phyloP scores from a whole-genome alignment of 2,797 vertebrate species.

The Cheirogaleus major region DNA sequence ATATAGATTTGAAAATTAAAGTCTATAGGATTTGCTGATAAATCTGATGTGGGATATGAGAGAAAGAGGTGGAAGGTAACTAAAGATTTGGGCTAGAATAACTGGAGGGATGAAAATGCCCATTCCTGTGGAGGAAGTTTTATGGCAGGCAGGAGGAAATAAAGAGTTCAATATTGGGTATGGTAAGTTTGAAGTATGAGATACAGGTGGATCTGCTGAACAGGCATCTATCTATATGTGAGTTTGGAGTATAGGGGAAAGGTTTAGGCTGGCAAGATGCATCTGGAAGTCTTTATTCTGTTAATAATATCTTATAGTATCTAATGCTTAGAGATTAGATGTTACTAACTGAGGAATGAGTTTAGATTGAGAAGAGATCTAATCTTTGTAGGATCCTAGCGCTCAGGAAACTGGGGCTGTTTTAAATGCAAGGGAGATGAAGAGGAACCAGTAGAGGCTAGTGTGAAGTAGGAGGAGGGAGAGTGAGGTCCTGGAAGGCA shows the following conservation, averaged over 20 bases:
- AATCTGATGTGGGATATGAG: neutral
- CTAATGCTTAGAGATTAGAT: neutral
- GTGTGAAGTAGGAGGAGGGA: neutral
- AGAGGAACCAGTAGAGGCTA: neutral
- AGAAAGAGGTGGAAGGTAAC: neutral
- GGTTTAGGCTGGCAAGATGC: neutral
- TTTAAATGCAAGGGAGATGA: neutral
- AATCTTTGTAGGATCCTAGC: neutral
- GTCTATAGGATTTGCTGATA: neutral
- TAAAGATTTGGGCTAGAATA: neutral
- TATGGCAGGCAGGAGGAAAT: neutral
- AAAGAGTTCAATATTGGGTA: neutral
- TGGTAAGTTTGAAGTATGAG: neutral
- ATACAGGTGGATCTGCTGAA: neutral
- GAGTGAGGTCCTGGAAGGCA: neutral
- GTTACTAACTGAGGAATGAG: neutral
- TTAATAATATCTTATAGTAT: neutral
- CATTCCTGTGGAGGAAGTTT: neutral
- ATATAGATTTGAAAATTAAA: neutral
- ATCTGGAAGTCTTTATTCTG: neutral
- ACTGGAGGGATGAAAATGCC: neutral
- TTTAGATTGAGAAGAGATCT: neutral
- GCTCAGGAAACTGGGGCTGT: neutral
- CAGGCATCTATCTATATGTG: neutral
- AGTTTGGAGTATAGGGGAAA: neutral